These are phyloP conservation scores for Caenorhabditis wallacei DNA, from an alignment of 2,888 invertebrate genomes.

Conservation along the genomic window DNA sequence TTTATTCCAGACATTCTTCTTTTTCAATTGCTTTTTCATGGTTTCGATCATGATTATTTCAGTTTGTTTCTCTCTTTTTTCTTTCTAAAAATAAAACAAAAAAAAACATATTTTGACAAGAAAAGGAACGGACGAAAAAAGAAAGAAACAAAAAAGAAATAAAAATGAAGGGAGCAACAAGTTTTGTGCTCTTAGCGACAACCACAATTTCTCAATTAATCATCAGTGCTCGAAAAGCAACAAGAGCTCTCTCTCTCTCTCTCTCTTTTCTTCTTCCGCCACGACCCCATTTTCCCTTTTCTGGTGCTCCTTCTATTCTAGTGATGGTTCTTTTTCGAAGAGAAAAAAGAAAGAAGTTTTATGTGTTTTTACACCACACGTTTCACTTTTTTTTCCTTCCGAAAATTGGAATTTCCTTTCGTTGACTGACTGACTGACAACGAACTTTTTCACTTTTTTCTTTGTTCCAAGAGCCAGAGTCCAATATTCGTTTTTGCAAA, in stretches of 20 bases:
- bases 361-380: slow-evolving; percentile 55
- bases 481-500: not conserved
- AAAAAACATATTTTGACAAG: slow-evolving; percentile 11
- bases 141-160: not conserved
- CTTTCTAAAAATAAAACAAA: not conserved
- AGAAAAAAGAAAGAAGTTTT: slow-evolving; percentile 48
- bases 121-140: not conserved
- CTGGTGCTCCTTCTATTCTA: slow-evolving; percentile 44
- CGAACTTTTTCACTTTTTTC: slow-evolving; percentile 9
- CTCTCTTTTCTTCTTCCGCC: slow-evolving; percentile 36
- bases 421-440: slow-evolving; percentile 11
- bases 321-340: slow-evolving; percentile 24
- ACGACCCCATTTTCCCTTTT: slow-evolving; percentile 32
- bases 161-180: no score
- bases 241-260: slow-evolving; percentile 18
- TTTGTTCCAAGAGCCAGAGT: not conserved
- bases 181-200: slow-evolving; percentile 36
- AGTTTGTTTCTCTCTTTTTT: not conserved
- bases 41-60: not conserved
- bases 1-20: no score
- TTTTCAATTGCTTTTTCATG: no score
- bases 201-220: slow-evolving; percentile 59
- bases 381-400: slow-evolving; percentile 53
- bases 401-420: slow-evolving; percentile 30
- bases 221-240: slow-evolving; percentile 47